A percentile compares a stretch with the other conserved stretches of the same genome.
Conservation (phyloP, 2,797 vertebrate species). For the Darevskia mixta region DNA sequence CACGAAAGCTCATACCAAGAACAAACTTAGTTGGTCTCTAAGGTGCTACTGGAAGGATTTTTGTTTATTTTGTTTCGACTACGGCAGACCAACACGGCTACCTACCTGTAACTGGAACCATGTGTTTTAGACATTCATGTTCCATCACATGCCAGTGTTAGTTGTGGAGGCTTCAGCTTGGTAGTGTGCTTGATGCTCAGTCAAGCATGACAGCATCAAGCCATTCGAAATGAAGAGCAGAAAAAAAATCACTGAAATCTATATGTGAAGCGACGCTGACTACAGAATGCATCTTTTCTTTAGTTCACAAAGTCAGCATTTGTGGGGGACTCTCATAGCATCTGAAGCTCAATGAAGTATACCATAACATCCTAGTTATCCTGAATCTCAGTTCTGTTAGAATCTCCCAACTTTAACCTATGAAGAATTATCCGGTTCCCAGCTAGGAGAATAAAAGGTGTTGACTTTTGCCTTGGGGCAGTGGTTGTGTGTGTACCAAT, state of each 20-base stretch:
- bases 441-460: neutral
- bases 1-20: too few species aligned
- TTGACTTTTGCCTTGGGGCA: neutral
- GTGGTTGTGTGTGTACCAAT: too few species aligned
- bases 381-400: neutral
- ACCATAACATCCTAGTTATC: neutral
- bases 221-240: conserved; percentile 65
- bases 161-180: conserved; percentile 42
- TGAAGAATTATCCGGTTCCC: neutral
- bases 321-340: neutral
- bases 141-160: conserved; percentile 1
- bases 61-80: too few species aligned
- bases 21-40: too few species aligned
- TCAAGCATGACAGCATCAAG: conserved; percentile 71
- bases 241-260: conserved; percentile 69
- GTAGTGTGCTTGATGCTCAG: conserved; percentile 64
- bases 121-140: neutral
- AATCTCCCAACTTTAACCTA: neutral
- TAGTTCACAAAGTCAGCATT: neutral
- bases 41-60: too few species aligned
- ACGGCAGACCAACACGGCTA: too few species aligned
- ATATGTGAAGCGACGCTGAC: conserved; percentile 33
- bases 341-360: neutral
- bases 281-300: conserved; percentile 22
- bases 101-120: too few species aligned